phyloP scores from a whole-genome alignment of 2,113 vertebrate genomes.

The Rhynchomys soricoides region DNA sequence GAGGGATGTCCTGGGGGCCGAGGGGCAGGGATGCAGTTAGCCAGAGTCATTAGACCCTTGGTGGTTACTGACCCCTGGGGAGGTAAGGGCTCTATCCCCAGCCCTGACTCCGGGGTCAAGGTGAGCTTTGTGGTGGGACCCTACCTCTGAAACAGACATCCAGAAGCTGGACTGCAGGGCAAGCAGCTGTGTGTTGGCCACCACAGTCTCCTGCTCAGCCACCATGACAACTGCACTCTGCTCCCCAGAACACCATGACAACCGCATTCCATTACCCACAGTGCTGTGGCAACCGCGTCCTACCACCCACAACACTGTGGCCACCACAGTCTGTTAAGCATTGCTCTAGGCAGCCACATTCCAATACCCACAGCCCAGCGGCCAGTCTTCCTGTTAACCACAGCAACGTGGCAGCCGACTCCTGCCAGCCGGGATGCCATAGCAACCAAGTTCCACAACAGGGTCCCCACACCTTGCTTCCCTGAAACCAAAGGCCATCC shows the following conservation, averaged over 20 bases:
- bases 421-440: neutral
- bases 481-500: neutral
- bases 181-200: neutral
- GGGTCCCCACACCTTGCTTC: neutral
- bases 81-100: neutral
- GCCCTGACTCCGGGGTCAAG: neutral
- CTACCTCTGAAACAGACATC: neutral
- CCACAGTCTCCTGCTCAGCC: constrained; percentile 20
- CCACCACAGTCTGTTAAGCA: constrained; percentile 49
- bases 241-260: constrained; percentile 71
- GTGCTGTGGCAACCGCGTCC: constrained; percentile 74
- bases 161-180: neutral
- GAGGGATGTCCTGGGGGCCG: constrained; percentile 92
- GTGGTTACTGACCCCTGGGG: neutral
- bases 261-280: constrained; percentile 68
- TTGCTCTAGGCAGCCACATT: constrained; percentile 22
- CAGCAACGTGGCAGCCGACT: constrained; percentile 10
- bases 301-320: constrained; percentile 66
- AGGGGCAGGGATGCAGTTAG: neutral
- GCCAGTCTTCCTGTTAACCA: neutral
- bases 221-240: constrained; percentile 72
- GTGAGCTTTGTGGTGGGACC: neutral
- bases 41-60: neutral
- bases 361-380: constrained; percentile 35
- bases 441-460: constrained; percentile 13